A percentile compares a stretch with the other conserved stretches of the same genome.
Conservation (phyloP, 2,113 vertebrate genomes). For the Chamaea fasciata region DNA sequence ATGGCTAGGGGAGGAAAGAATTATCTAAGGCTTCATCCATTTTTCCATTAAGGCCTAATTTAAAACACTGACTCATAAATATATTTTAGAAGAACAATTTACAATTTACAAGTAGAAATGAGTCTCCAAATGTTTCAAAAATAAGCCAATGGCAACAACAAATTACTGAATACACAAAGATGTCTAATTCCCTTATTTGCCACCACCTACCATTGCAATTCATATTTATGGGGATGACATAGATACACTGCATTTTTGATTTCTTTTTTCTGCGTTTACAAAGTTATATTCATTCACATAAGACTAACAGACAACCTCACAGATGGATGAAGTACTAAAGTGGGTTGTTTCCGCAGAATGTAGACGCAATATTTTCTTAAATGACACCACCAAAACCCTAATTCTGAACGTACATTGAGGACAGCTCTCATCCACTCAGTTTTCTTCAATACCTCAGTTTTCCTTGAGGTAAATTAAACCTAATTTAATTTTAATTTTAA, state of each 20-base stretch:
- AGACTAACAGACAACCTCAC: not conserved
- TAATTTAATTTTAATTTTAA: not conserved
- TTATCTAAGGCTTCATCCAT: slow-evolving; percentile 35
- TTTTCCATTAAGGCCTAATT: slow-evolving; percentile 46
- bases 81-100: slow-evolving; percentile 22
- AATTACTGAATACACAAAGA: not conserved
- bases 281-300: not conserved
- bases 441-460: not conserved
- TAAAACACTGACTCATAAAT: slow-evolving; percentile 13
- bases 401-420: not conserved
- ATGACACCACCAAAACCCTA: not conserved
- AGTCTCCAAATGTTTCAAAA: not conserved
- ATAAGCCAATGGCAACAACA: not conserved
- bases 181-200: not conserved
- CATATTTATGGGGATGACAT: not conserved
- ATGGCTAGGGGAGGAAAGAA: slow-evolving; percentile 19
- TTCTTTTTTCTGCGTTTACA: not conserved
- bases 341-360: not conserved
- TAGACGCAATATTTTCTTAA: not conserved
- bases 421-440: not conserved
- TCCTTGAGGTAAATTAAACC: not conserved
- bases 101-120: not conserved
- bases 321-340: not conserved
- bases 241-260: not conserved
- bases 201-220: not conserved